Conservation (phyloP, 1,140 invertebrate genomes). For the Diorhabda carinulata region DNA sequence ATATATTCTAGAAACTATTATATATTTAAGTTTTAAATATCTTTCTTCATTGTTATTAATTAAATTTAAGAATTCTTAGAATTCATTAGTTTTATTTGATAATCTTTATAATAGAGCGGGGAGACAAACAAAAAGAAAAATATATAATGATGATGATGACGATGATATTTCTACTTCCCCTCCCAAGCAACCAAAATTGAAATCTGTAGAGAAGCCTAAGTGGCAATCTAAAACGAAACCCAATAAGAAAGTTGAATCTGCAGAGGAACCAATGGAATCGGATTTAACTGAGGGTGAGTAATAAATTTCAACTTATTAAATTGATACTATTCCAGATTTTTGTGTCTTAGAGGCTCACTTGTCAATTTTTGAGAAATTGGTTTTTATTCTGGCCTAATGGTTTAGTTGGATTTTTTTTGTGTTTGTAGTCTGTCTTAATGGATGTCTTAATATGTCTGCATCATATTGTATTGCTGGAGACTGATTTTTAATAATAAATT, state of each 20-base stretch:
- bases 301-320: too few species aligned
- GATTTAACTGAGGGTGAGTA: too few species aligned
- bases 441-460: too few species aligned
- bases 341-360: too few species aligned
- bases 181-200: constrained; percentile 7
- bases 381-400: neutral
- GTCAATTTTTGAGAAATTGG: neutral
- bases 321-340: too few species aligned
- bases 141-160: constrained; percentile 13
- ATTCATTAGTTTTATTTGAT: too few species aligned
- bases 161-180: neutral
- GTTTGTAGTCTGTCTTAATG: neutral
- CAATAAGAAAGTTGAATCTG: neutral
- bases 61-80: too few species aligned
- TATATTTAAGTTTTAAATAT: too few species aligned
- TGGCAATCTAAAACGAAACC: neutral
- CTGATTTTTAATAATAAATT: too few species aligned
- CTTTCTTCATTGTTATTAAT: too few species aligned
- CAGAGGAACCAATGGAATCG: neutral
- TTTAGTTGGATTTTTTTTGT: neutral
- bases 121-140: constrained; percentile 15
- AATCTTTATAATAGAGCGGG: neutral
- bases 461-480: too few species aligned
- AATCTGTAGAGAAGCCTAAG: constrained; percentile 5
- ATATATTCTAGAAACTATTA: too few species aligned